phyloP scores from a whole-genome alignment of 1,140 invertebrate genomes.

The Sinella curviseta region DNA sequence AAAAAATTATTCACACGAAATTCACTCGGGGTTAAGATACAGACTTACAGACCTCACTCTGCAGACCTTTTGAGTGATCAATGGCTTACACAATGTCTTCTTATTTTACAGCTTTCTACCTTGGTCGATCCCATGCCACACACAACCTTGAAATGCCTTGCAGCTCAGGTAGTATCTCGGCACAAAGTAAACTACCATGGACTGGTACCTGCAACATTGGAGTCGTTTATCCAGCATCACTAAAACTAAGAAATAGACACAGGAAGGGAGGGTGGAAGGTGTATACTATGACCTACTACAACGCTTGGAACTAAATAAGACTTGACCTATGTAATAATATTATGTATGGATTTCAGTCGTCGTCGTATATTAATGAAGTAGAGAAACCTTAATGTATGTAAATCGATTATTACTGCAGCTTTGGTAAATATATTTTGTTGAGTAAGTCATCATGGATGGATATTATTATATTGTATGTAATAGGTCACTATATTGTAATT shows the following conservation, averaged over 20 bases:
- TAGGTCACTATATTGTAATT: not conserved
- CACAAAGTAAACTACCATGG: constrained; percentile 65
- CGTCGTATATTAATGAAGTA: constrained; percentile 2
- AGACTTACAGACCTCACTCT: too few relatives aligned
- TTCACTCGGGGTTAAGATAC: too few relatives aligned
- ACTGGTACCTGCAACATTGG: constrained; percentile 62
- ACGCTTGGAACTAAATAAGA: constrained; percentile 19
- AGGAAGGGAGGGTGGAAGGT: not conserved
- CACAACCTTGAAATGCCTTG: constrained; percentile 75
- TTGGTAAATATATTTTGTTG: constrained; percentile 22
- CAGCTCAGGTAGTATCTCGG: constrained; percentile 72
- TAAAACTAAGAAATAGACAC: constrained; percentile 50
- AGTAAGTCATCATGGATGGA: constrained; percentile 8
- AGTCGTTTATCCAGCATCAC: constrained; percentile 60
- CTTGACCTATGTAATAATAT: constrained; percentile 17
- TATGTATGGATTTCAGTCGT: constrained; percentile 13
- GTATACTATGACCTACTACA: constrained; percentile 14
- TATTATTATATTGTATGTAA: not conserved
- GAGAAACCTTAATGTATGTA: not conserved
- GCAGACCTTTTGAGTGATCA: too few relatives aligned
- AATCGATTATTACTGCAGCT: not conserved
- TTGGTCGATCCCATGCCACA: constrained; percentile 77
- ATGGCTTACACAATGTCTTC: too few relatives aligned
- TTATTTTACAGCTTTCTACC: constrained; percentile 63
- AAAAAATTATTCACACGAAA: too few relatives aligned